Percentiles rank a stretch among this genome's conserved stretches.
These are phyloP conservation scores for Trachemys scripta DNA, from an alignment of 2,113 vertebrate species.

Conservation along the genomic window DNA sequence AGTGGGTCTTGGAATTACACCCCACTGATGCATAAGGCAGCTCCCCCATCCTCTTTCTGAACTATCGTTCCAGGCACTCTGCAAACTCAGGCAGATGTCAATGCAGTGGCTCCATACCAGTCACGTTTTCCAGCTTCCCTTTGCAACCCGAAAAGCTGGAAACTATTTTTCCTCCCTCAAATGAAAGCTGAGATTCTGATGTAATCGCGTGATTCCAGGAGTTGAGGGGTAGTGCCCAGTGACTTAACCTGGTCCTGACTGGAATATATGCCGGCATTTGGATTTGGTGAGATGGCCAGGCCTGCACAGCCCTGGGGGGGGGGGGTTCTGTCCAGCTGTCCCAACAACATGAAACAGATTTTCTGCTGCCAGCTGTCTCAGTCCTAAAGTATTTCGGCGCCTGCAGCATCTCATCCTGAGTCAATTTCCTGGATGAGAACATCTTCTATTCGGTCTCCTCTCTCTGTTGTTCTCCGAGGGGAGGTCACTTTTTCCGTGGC, in stretches of 20 bases:
- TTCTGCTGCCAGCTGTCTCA: constrained; percentile 19
- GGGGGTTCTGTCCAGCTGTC: neutral
- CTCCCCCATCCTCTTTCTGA: neutral
- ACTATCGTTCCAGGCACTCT: neutral
- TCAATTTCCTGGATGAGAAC: neutral
- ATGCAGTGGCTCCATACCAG: too few relatives aligned
- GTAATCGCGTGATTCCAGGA: neutral
- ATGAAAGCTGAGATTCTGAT: neutral
- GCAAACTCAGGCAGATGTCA: neutral
- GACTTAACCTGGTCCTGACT: neutral
- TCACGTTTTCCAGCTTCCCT: neutral
- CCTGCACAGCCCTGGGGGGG: fast-evolving
- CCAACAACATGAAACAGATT: neutral
- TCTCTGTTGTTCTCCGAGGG: neutral
- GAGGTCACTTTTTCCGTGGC: neutral
- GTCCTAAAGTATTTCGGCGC: neutral
- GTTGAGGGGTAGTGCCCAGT: neutral
- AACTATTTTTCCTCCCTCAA: neutral
- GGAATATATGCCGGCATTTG: neutral
- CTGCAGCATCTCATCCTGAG: fast-evolving
- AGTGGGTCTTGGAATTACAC: neutral
- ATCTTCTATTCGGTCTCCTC: neutral
- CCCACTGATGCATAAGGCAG: neutral
- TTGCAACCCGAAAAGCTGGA: neutral
- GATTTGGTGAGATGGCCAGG: neutral